Evolutionary conservation across 2,113 vertebrate genomes (phyloP).

Genomic region (Leptocoma aspasia): DNA sequence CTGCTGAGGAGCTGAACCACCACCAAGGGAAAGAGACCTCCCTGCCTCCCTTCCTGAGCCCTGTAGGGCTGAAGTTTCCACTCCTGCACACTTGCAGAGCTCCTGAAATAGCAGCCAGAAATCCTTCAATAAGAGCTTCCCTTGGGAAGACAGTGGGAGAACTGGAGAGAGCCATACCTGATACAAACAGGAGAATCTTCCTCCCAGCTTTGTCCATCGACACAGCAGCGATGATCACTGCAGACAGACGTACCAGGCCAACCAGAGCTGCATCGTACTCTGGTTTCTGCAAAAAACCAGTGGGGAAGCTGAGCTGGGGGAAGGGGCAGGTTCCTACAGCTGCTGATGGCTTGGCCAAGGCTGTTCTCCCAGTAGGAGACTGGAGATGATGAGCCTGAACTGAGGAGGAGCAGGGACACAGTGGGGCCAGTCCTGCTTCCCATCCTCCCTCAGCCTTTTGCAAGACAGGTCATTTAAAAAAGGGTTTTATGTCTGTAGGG

Average conservation of each 20-base stretch:
- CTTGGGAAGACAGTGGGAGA: background rate
- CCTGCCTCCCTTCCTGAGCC: background rate
- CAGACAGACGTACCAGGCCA: constrained; percentile 82
- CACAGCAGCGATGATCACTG: constrained; percentile 79
- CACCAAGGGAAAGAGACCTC: background rate
- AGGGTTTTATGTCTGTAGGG: background rate
- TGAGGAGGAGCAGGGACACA: background rate
- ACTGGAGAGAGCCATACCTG: constrained; percentile 60
- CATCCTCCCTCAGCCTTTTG: background rate
- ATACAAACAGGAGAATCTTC: constrained; percentile 86
- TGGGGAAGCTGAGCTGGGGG: background rate
- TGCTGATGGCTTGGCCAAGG: background rate
- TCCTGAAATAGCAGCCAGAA: no score
- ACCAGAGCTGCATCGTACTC: constrained; percentile 85
- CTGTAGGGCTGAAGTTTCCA: background rate
- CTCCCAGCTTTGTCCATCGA: constrained; percentile 92
- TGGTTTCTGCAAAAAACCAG: constrained; percentile 41
- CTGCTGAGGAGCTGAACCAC: background rate
- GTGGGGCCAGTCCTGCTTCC: background rate
- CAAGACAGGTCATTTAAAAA: background rate
- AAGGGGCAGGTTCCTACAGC: background rate
- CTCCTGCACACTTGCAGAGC: background rate
- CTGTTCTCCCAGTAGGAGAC: background rate
- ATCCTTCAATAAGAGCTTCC: background rate
- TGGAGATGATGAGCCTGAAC: background rate